These are phyloP conservation scores for Heterohyrax brucei DNA, from an alignment of 2,797 vertebrate genomes.

Conservation along the genomic window DNA sequence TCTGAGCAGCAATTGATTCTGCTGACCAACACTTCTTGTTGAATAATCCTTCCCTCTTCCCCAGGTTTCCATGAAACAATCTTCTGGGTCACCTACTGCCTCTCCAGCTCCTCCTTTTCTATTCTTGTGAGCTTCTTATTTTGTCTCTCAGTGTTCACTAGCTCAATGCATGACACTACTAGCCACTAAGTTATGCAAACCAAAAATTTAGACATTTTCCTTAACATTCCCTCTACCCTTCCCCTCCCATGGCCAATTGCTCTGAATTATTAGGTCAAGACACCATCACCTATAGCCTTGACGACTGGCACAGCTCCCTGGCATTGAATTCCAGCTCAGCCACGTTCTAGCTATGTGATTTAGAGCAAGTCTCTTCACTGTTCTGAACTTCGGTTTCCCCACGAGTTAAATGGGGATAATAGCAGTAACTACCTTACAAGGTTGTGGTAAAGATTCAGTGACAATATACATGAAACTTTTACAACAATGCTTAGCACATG, in stretches of 20 bases:
- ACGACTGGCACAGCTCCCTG: not conserved
- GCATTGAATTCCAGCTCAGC: not conserved
- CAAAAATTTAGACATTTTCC: not conserved
- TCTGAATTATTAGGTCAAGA: not conserved
- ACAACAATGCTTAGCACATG: not conserved
- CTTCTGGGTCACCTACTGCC: not conserved
- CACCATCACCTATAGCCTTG: not conserved
- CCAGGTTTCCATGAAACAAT: not conserved
- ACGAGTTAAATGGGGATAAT: not conserved
- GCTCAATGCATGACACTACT: not conserved
- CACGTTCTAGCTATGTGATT: not conserved
- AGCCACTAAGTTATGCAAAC: not conserved
- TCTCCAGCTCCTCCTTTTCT: not conserved
- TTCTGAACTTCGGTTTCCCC: not conserved
- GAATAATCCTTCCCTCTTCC: not conserved
- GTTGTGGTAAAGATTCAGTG: not conserved
- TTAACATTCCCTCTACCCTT: not conserved
- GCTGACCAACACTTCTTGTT: not conserved
- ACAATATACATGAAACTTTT: not conserved
- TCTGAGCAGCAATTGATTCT: not conserved
- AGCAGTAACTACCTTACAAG: not conserved
- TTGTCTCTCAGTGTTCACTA: not conserved
- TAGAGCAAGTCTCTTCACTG: constrained; percentile 24
- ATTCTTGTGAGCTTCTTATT: not conserved
- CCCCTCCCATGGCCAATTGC: not conserved